Evolutionary conservation across 1,140 invertebrate species (phyloP), one percentile per base, ranked within the genome.

Genomic region (Bombus soroeensis): DNA sequence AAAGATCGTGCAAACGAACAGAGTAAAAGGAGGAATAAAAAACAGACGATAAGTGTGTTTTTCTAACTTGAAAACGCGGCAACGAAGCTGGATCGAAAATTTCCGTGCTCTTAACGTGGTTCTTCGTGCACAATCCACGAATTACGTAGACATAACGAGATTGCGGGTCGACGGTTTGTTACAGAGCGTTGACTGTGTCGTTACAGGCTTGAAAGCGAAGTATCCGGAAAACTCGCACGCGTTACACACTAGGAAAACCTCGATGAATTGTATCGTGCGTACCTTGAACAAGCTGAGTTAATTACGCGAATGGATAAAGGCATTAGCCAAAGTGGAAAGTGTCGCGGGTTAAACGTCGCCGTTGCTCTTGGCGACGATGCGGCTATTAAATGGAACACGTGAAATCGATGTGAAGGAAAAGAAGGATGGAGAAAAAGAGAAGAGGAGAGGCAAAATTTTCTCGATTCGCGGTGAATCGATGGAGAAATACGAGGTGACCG

Each of bases 191-290:
- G 25, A 28, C 64, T n/a, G 32, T 37, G 28, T n/a, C 62, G 62
- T 62, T 62, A 6, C 2, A 18, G n/a, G 8, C 28, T 34, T 28
- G 53, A 74, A 72, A 59, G 68, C 47, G 39, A 73, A n/a, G 22
- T 13, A 47, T 81, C 34, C 79, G 53, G 80, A 74, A 82, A 82
- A 82, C 15, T 74, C 32, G 66, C 57, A 59, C 47, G 37, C n/a
- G 37, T 81, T 15, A 9, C 18, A 18, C 25, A n/a, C n/a, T 18
- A 47, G 59, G 81, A 43, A 76, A 83, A 66, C 37, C 47, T 71
- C 18, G 66, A 59, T 18, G 62, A 72, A 70, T 71, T 28, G 82
- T 59, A 72, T 43, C 59, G 41, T 22, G 66, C 47, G 37, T 84
- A 71, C 1, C 18, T 28, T 2, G 8, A 18, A 47, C 74, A 25